Evolutionary conservation across 2,888 invertebrate species (phyloP).

Genomic region (Pyrrhosoma nymphula): DNA sequence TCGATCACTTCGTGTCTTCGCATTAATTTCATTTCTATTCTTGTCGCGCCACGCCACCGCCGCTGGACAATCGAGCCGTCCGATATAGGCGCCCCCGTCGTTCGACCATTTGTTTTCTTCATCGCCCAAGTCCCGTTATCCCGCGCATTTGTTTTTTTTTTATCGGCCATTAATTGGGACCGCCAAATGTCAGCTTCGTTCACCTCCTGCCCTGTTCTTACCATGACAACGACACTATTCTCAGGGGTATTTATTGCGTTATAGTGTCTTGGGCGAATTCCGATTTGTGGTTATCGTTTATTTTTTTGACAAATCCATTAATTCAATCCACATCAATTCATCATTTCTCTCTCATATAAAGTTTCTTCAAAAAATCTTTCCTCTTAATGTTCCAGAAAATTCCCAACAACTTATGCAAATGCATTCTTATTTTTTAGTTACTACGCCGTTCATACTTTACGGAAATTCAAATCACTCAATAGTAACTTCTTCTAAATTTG

Average conservation of each 20-base stretch:
- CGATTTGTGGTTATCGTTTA: neutral
- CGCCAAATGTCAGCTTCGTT: neutral
- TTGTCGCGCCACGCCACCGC: neutral
- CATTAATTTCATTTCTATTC: neutral
- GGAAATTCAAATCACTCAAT: too few species aligned
- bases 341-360: neutral
- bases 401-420: too few species aligned
- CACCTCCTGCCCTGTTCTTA: neutral
- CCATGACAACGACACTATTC: neutral
- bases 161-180: conserved; percentile 4
- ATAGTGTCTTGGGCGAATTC: neutral
- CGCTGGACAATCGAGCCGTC: neutral
- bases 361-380: too few species aligned
- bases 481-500: too few species aligned
- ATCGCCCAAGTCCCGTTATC: too few species aligned
- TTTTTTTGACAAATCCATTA: neutral
- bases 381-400: too few species aligned
- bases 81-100: neutral
- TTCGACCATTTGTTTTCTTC: neutral
- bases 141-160: neutral
- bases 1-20: neutral
- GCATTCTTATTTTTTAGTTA: too few species aligned
- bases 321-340: neutral
- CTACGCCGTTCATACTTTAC: too few species aligned
- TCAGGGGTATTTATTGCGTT: neutral